A percentile compares a stretch with the other conserved stretches of the same genome.
phyloP scores from a whole-genome alignment of 1,140 invertebrate genomes.

The Xylocopa sonorina region DNA sequence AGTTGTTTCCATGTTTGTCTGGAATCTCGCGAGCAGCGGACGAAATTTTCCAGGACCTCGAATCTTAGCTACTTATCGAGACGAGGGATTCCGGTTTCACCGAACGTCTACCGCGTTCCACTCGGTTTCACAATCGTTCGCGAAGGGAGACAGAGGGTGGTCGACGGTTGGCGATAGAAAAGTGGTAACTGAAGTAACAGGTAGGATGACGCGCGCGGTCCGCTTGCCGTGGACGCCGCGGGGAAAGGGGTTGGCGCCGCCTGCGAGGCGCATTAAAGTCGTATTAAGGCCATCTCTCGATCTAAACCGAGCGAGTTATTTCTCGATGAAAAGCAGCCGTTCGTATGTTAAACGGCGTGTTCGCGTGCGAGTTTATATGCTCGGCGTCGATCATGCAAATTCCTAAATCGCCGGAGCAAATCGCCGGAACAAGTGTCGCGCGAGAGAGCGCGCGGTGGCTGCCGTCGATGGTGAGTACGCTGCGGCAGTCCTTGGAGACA shows the following conservation, averaged over 20 bases:
- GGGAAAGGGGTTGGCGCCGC: conserved; percentile 19
- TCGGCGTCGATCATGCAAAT: conserved; percentile 60
- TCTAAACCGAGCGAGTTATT: conserved; percentile 54
- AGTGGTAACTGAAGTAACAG: conserved; percentile 20
- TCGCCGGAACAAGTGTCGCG: conserved; percentile 60
- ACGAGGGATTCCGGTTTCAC: conserved; percentile 57
- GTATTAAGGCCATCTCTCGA: conserved; percentile 63
- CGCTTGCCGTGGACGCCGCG: background rate
- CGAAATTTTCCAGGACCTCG: conserved; percentile 10
- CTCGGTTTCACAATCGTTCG: conserved; percentile 55
- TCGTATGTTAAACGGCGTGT: background rate
- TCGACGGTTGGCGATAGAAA: too few relatives aligned
- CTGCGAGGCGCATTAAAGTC: conserved; percentile 63
- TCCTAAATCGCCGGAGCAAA: conserved; percentile 54
- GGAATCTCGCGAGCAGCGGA: background rate
- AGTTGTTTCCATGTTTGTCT: background rate
- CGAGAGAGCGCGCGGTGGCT: too few relatives aligned
- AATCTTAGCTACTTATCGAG: conserved; percentile 53
- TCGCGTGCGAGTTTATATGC: background rate
- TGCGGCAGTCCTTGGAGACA: conserved; percentile 6
- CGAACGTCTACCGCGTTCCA: conserved; percentile 28
- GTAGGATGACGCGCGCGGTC: background rate
- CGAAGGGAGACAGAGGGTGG: background rate
- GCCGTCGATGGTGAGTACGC: too few relatives aligned
- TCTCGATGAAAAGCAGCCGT: conserved; percentile 46